These are phyloP conservation scores for Trissoscelio sp. DNA, from an alignment of 2,888 invertebrate species.

Conservation along the genomic window DNA sequence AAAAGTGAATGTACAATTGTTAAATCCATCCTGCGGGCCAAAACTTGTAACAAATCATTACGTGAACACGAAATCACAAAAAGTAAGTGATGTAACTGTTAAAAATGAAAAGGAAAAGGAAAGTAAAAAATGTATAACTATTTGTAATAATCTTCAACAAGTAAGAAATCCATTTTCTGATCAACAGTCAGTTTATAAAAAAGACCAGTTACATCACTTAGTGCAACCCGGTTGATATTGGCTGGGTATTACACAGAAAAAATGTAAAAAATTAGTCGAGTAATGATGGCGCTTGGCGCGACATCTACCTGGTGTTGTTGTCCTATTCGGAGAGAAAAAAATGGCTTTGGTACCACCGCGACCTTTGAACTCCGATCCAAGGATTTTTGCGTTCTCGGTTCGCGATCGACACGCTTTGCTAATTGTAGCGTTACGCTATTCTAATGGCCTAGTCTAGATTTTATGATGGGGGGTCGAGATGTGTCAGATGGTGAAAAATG, in stretches of 20 bases:
- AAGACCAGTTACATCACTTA: slow-evolving; percentile 49
- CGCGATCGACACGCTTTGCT: slow-evolving; percentile 46
- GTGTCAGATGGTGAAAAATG: slow-evolving; percentile 57
- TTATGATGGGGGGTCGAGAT: slow-evolving; percentile 57
- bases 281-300: slow-evolving; percentile 3
- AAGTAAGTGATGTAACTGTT: slow-evolving; percentile 45
- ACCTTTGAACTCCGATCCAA: slow-evolving; percentile 67
- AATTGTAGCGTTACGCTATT: slow-evolving; percentile 62
- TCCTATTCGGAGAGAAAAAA: slow-evolving; percentile 17
- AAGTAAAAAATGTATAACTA: not conserved
- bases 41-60: slow-evolving; percentile 36
- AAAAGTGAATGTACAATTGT: slow-evolving; percentile 42
- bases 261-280: slow-evolving; percentile 14
- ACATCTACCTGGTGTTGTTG: slow-evolving; percentile 11
- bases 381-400: slow-evolving; percentile 64
- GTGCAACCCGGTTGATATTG: slow-evolving; percentile 15
- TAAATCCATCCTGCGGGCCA: slow-evolving; percentile 66
- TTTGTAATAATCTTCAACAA: no score
- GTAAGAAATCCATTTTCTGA: no score
- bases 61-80: slow-evolving; percentile 3
- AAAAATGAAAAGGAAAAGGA: not conserved
- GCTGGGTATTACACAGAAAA: slow-evolving; percentile 40
- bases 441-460: slow-evolving; percentile 63
- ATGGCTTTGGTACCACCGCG: slow-evolving; percentile 36
- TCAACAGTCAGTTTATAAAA: not conserved